Conservation (phyloP, 2,797 vertebrate genomes). For the Siniperca undulata region DNA sequence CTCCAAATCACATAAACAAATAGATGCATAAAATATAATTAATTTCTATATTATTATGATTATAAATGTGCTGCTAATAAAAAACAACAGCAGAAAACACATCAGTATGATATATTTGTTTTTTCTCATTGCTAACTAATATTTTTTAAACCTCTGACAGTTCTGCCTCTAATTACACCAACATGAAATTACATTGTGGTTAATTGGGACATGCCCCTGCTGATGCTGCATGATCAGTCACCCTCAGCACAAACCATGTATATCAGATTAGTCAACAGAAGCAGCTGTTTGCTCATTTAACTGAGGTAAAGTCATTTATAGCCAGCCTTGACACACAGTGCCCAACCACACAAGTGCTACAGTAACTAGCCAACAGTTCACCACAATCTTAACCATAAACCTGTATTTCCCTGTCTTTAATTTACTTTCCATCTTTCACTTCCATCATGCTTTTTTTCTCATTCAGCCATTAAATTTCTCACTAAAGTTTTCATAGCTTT, state of each 20-base stretch:
- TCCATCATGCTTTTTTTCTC: background rate
- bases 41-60: background rate
- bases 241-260: background rate
- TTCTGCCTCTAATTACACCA: background rate
- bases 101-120: background rate
- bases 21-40: background rate
- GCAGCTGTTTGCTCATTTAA: background rate
- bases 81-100: background rate
- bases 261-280: conserved; percentile 20
- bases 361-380: background rate
- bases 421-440: background rate
- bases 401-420: background rate
- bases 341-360: background rate
- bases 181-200: background rate
- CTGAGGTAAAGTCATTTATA: background rate
- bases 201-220: background rate
- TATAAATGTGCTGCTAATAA: background rate
- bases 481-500: conserved; percentile 58
- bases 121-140: background rate
- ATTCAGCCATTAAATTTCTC: conserved; percentile 34
- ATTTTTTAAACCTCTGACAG: background rate
- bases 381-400: background rate
- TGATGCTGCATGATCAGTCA: conserved; percentile 18
- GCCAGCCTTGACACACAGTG: background rate
- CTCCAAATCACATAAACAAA: conserved; percentile 5